phyloP scores from a whole-genome alignment of 2,797 vertebrate genomes.

The Muscicapa comitata region DNA sequence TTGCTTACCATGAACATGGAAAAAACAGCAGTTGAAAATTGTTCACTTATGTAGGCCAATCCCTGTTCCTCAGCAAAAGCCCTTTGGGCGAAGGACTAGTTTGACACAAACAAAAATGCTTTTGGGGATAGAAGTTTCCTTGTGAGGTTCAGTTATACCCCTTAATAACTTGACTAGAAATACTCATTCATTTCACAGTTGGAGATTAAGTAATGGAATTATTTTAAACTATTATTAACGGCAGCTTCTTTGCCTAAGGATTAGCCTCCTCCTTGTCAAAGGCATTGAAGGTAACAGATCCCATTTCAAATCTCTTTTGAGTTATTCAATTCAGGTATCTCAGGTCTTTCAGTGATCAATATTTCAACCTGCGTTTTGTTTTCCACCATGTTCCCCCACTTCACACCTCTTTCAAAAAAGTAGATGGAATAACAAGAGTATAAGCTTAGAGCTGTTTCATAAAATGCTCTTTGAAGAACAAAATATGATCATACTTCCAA shows the following conservation, averaged over 20 bases:
- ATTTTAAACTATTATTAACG: neutral
- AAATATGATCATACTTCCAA: neutral
- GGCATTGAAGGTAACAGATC: neutral
- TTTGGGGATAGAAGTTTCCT: neutral
- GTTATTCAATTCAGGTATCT: neutral
- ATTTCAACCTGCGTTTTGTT: neutral
- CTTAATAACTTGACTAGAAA: neutral
- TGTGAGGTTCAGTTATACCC: neutral
- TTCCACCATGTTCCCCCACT: neutral
- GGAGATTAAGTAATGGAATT: slow-evolving; percentile 28
- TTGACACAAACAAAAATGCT: neutral
- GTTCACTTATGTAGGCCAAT: neutral
- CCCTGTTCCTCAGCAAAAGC: neutral
- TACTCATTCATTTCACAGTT: neutral
- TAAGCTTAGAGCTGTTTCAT: neutral
- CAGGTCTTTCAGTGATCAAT: neutral
- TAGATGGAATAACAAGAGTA: neutral
- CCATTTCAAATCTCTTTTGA: neutral
- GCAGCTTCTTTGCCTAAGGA: neutral
- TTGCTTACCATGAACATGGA: neutral
- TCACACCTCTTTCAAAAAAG: neutral
- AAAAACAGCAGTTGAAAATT: neutral
- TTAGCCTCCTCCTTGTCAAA: neutral
- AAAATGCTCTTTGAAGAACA: slow-evolving; percentile 21
- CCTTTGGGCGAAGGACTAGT: neutral